A percentile compares a stretch with the other conserved stretches of the same genome.
phyloP scores from a whole-genome alignment of 30 jellyfish, hydroid and myxozoan genomes.

The Aurelia sp. region DNA sequence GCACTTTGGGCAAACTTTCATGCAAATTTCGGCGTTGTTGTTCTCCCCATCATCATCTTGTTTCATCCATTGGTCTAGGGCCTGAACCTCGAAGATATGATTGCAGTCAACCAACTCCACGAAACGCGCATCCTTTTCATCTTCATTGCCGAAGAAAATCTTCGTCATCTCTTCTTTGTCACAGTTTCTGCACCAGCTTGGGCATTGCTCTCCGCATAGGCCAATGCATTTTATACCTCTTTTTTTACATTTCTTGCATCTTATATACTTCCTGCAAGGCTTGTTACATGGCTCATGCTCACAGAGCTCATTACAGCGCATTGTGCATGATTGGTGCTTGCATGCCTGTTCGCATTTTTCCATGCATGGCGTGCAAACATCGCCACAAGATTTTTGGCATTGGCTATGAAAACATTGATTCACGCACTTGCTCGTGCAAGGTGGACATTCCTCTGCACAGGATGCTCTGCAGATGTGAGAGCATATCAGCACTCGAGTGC shows the following conservation, averaged over 20 bases:
- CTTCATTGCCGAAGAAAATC: conserved; percentile 57
- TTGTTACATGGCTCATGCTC: conserved; percentile 2
- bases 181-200: conserved; percentile 31
- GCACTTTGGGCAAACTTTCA: conserved; percentile 57
- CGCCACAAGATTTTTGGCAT: background rate
- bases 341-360: background rate
- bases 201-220: conserved; percentile 69
- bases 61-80: conserved; percentile 55
- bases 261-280: background rate
- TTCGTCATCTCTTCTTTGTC: conserved; percentile 19
- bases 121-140: conserved; percentile 30
- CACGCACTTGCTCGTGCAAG: conserved; percentile 34
- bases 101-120: conserved; percentile 43
- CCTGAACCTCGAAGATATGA: conserved; percentile 43
- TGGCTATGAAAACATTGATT: conserved; percentile 24
- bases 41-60: background rate
- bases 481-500: conserved; percentile 1
- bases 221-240: conserved; percentile 10
- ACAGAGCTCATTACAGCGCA: conserved; percentile 1
- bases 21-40: conserved; percentile 1
- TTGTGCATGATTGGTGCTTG: conserved; percentile 7
- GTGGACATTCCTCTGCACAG: conserved; percentile 47
- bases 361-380: conserved; percentile 24
- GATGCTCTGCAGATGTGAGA: conserved; percentile 3
- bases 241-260: background rate